Conservation (phyloP, 2,113 vertebrate species). For the Buteo buteo region DNA sequence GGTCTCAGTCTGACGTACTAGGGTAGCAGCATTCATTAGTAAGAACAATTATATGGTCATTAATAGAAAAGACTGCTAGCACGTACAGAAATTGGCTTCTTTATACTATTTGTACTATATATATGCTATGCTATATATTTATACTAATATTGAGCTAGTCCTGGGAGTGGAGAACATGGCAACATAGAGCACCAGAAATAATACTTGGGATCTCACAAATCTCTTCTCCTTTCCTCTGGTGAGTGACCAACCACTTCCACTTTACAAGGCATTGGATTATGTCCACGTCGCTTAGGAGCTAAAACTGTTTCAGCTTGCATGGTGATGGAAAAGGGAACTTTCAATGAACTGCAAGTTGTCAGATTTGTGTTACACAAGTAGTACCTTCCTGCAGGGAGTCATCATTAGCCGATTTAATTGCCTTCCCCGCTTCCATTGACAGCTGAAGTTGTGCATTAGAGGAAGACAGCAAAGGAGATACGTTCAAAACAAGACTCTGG, state of each 20-base stretch:
- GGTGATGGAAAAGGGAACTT: background rate
- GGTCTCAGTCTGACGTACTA: background rate
- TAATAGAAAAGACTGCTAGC: background rate
- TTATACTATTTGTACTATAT: background rate
- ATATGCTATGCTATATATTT: background rate
- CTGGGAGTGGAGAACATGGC: background rate
- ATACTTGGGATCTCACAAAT: background rate
- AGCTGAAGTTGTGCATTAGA: background rate
- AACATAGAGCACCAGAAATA: background rate
- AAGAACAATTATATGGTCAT: background rate
- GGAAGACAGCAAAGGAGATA: background rate
- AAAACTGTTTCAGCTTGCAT: background rate
- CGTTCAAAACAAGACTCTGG: background rate
- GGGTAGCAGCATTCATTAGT: background rate
- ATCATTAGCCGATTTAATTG: accelerated
- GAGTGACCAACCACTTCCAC: background rate
- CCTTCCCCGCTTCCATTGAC: background rate
- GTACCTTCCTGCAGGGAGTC: background rate
- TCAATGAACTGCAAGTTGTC: background rate
- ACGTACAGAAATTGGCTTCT: background rate
- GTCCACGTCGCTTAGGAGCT: accelerated
- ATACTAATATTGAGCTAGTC: background rate
- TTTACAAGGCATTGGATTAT: background rate
- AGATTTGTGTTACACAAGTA: background rate
- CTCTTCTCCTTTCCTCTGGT: background rate